These are phyloP conservation scores for Andrena dorsata DNA, from an alignment of 2,888 invertebrate species.

Conservation along the genomic window DNA sequence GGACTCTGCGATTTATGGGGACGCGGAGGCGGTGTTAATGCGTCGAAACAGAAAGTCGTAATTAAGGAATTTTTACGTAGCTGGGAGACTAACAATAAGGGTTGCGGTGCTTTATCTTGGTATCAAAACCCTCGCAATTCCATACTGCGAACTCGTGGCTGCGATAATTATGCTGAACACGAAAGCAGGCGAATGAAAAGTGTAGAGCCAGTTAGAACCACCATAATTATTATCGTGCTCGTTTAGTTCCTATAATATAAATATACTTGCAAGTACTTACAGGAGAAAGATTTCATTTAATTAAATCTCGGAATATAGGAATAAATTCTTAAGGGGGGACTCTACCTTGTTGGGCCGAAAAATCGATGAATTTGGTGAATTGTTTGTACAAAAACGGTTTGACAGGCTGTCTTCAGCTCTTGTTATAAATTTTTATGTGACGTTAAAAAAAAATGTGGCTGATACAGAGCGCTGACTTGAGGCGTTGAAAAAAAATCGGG, in stretches of 20 bases:
- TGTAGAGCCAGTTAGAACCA: not conserved
- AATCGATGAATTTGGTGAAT: too few species aligned
- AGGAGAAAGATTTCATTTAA: too few species aligned
- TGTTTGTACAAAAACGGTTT: too few species aligned
- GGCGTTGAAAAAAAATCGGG: too few species aligned
- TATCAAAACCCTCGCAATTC: not conserved
- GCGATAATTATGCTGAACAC: constrained; percentile 4
- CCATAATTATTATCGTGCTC: constrained; percentile 5
- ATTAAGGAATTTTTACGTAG: constrained; percentile 19
- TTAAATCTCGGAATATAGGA: too few species aligned
- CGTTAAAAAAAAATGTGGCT: too few species aligned
- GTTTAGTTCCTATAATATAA: not conserved
- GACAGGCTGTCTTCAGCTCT: too few species aligned
- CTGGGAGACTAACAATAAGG: not conserved
- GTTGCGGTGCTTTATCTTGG: not conserved
- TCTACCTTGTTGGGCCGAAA: too few species aligned
- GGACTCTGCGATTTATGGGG: constrained; percentile 11
- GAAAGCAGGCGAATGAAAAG: not conserved
- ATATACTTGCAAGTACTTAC: not conserved
- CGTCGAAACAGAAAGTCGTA: constrained; percentile 9
- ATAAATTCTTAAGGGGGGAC: too few species aligned
- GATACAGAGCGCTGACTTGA: too few species aligned
- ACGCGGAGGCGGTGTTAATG: not conserved
- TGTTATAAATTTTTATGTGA: too few species aligned
- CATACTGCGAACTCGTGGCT: constrained; percentile 3